A percentile compares a stretch with the other conserved stretches of the same genome.
Conservation (phyloP, 2,113 vertebrate species). For the Calidris pugnax region DNA sequence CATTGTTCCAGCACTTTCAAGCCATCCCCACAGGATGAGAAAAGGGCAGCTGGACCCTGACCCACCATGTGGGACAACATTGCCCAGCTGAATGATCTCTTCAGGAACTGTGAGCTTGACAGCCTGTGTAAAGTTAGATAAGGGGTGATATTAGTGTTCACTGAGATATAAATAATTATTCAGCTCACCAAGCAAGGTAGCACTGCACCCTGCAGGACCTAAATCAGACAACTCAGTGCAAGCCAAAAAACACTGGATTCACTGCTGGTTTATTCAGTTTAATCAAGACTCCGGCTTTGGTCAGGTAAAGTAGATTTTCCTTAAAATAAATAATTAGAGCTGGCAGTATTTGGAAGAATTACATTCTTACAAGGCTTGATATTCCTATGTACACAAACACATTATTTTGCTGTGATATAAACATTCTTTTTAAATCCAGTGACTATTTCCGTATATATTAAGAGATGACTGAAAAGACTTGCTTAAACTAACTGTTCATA, state of each 20-base stretch:
- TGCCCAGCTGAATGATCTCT: slow-evolving; percentile 13
- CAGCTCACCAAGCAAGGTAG: slow-evolving; percentile 61
- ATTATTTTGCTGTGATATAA: not conserved
- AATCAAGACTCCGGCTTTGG: slow-evolving; percentile 31
- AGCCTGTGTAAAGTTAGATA: slow-evolving; percentile 69
- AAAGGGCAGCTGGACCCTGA: slow-evolving; percentile 43
- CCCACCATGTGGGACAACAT: slow-evolving; percentile 12
- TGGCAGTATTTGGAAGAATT: not conserved
- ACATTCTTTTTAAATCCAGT: not conserved
- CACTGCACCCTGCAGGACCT: slow-evolving; percentile 45
- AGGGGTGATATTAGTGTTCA: slow-evolving; percentile 44
- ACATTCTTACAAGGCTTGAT: not conserved
- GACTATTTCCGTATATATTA: not conserved
- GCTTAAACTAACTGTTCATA: not conserved
- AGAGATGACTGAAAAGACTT: not conserved
- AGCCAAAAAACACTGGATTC: slow-evolving; percentile 56
- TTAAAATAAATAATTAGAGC: slow-evolving; percentile 34
- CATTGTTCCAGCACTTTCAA: slow-evolving; percentile 61
- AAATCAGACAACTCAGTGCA: slow-evolving; percentile 45
- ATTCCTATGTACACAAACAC: not conserved
- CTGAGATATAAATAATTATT: slow-evolving; percentile 72
- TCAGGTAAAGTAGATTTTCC: not conserved
- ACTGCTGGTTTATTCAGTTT: slow-evolving; percentile 57
- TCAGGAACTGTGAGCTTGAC: slow-evolving; percentile 18
- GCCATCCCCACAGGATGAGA: slow-evolving; percentile 37